A percentile compares a stretch with the other conserved stretches of the same genome.
Evolutionary conservation across 2,888 invertebrate species (phyloP).

Genomic region (Macropis europaea): DNA sequence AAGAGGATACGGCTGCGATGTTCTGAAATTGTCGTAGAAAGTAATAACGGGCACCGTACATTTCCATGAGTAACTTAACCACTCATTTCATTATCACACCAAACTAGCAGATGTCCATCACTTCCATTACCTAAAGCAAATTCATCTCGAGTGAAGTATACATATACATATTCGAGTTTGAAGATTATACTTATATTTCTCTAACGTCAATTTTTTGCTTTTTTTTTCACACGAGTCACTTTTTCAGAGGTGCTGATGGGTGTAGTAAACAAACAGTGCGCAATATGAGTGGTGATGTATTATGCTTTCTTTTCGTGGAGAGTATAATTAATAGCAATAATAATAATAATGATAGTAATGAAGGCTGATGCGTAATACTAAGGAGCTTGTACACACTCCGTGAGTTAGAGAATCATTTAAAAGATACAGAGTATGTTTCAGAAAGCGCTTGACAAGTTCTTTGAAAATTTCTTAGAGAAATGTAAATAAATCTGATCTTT

Average conservation of each 20-base stretch:
- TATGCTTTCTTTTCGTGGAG: conserved; percentile 54
- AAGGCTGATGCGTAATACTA: conserved; percentile 73
- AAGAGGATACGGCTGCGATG: conserved; percentile 45
- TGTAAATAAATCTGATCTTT: conserved; percentile 24
- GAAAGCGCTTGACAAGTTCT: conserved; percentile 50
- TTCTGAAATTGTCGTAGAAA: conserved; percentile 48
- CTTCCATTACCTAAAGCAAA: conserved; percentile 37
- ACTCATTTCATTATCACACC: conserved; percentile 51
- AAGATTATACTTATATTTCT: conserved; percentile 20
- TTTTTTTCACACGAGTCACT: conserved; percentile 41
- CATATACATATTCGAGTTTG: conserved; percentile 17
- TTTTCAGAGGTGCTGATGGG: conserved; percentile 54
- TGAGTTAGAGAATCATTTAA: conserved; percentile 55
- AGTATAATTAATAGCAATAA: conserved; percentile 63
- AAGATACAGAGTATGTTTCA: conserved; percentile 57
- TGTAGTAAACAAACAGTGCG: conserved; percentile 68
- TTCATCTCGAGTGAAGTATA: conserved; percentile 41
- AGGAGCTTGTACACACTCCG: conserved; percentile 65
- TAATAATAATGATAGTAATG: conserved; percentile 67
- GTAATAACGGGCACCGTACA: conserved; percentile 36
- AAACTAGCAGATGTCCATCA: conserved; percentile 40
- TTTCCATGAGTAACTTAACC: conserved; percentile 51
- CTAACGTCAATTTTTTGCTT: conserved; percentile 23
- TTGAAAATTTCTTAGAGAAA: conserved; percentile 33
- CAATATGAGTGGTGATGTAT: conserved; percentile 61